Evolutionary conservation across 64 coral and sea anemone species (phyloP), one percentile per base, ranked within the genome.

Genomic region (Orbicella faveolata): DNA sequence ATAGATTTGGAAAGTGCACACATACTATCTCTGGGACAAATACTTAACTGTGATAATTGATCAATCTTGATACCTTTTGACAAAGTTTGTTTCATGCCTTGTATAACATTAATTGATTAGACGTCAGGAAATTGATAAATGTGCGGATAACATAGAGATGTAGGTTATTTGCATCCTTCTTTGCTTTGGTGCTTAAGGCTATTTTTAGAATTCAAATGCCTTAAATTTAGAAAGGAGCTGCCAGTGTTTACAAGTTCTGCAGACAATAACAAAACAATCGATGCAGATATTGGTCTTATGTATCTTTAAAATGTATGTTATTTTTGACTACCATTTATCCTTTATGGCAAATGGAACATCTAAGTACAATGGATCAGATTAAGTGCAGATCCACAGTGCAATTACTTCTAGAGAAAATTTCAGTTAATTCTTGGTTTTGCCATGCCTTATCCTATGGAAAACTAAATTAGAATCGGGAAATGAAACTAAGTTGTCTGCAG

Each of bases 221-320:
- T 23, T 21, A 70, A 26, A 70, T 70, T 70, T 25, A 70, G 25
- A 70, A 11, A 26, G 67, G 25, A 70, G 25, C 30, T 26, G 67
- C 4, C 67, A 26, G 1, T 23, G n/a, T 25, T 70, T 70, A 26
- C 21, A 70, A 26, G 67, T 70, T 23, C 21, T 26, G 9, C 25
- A n/a, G 25, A 70, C 67, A 70, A 70, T 70, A 70, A 70, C 67
- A 70, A 70, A 70, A 70, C 67, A 70, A 70, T 70, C n/a, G 67
- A 70, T 48, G 44, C 67, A 70, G 20, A 11, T 70, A 70, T 70
- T 70, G 67, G n/a, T 70, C 25, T 11, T 70, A 70, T 4, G 6
- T 26, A 8, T n/a, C 11, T 70, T 67, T 7, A 67, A 67, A 67
- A 21, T 21, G 23, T 67, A 23, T 67, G 5, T 67, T 7, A 21